Conservation (phyloP, 1,140 invertebrate genomes). For the Ceratitis capitata region DNA sequence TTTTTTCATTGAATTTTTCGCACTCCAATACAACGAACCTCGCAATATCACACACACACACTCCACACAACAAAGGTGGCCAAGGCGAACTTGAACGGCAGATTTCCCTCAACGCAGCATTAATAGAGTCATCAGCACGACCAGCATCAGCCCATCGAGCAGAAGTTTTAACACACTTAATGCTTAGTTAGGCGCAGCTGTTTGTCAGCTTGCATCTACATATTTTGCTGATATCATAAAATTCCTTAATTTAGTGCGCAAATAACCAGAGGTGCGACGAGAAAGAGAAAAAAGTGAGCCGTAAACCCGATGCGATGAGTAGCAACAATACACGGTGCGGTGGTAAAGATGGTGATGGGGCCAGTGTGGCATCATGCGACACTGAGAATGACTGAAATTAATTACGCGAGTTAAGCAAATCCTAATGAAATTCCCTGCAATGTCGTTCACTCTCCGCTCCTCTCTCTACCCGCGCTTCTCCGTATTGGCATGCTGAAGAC, state of each 20-base stretch:
- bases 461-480: neutral
- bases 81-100: conserved; percentile 9
- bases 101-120: neutral
- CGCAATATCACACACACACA: too few relatives aligned
- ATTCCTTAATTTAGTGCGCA: neutral
- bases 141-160: neutral
- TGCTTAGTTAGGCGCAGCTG: conserved; percentile 5
- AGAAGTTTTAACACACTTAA: conserved; percentile 30
- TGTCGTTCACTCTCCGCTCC: neutral
- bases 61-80: too few relatives aligned
- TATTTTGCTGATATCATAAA: conserved; percentile 8
- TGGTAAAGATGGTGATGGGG: too few relatives aligned
- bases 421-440: conserved; percentile 33
- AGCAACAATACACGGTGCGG: too few relatives aligned
- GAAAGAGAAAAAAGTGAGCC: neutral
- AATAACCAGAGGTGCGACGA: neutral
- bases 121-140: too few relatives aligned
- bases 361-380: neutral
- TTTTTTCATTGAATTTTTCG: neutral
- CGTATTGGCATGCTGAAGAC: too few relatives aligned
- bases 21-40: conserved; percentile 5
- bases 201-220: neutral
- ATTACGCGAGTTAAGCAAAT: conserved; percentile 37
- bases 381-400: conserved; percentile 26
- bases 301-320: neutral